Conservation (phyloP, 2,888 invertebrate genomes). For the Schizotus pectinicornis region DNA sequence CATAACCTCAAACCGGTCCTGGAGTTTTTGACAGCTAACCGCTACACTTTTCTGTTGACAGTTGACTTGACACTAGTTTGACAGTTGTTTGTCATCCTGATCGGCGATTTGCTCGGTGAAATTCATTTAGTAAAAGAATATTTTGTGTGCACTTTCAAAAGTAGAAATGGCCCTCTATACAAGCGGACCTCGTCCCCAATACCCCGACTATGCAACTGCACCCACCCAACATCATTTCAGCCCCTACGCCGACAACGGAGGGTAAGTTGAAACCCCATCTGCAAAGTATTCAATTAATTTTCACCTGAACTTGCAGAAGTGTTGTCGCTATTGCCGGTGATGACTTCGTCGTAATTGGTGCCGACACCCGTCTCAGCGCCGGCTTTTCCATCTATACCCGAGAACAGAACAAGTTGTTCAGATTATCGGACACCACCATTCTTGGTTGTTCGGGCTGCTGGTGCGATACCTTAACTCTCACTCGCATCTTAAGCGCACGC, state of each 20-base stretch:
- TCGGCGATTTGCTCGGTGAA: no score
- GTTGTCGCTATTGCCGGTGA: slow-evolving; percentile 95
- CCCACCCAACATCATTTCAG: slow-evolving; percentile 63
- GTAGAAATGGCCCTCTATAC: slow-evolving; percentile 16
- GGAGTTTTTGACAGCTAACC: no score
- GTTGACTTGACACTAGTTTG: no score
- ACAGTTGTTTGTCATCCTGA: no score
- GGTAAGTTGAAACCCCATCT: slow-evolving; percentile 60
- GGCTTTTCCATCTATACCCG: slow-evolving; percentile 91
- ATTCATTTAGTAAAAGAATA: no score
- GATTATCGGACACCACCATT: slow-evolving; percentile 81
- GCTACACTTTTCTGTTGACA: no score
- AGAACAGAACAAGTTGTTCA: slow-evolving; percentile 86
- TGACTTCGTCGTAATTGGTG: slow-evolving; percentile 93
- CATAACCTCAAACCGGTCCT: no score
- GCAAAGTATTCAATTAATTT: slow-evolving; percentile 28
- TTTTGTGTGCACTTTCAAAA: background rate
- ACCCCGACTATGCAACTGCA: slow-evolving; percentile 50
- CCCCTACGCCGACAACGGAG: slow-evolving; percentile 81
- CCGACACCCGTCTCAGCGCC: slow-evolving; percentile 91
- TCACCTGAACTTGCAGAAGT: slow-evolving; percentile 68
- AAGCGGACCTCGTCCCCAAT: slow-evolving; percentile 37
- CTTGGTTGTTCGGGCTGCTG: slow-evolving; percentile 97
- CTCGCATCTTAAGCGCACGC: slow-evolving; percentile 80
- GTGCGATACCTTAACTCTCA: slow-evolving; percentile 94